Evolutionary conservation across 2,888 invertebrate genomes (phyloP).

Genomic region (Halocaridina rubra): DNA sequence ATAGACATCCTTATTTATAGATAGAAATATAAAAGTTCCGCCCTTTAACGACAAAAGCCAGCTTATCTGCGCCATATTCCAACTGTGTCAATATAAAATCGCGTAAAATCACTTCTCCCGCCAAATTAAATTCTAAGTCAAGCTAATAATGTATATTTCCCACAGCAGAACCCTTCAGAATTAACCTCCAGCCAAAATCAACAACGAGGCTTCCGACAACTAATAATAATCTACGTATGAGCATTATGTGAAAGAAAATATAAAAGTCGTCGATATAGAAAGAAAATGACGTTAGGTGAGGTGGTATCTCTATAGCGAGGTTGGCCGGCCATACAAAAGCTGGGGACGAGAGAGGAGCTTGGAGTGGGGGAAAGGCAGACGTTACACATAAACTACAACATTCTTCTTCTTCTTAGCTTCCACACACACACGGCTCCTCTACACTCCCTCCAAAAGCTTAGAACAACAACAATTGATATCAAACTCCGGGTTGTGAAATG

Average conservation of each 20-base stretch:
- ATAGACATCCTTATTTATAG: too few species aligned
- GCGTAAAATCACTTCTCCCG: slow-evolving; percentile 61
- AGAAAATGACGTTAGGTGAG: slow-evolving; percentile 23
- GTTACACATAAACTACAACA: slow-evolving; percentile 62
- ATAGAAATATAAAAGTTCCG: too few species aligned
- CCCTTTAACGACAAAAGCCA: too few species aligned
- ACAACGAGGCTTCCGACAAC: too few species aligned
- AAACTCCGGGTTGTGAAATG: too few species aligned
- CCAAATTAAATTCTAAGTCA: slow-evolving; percentile 62
- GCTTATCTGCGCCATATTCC: background rate
- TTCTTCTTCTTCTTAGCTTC: slow-evolving; percentile 62
- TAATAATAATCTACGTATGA: too few species aligned
- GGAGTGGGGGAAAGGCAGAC: slow-evolving; percentile 60
- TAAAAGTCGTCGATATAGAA: too few species aligned
- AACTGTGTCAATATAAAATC: slow-evolving; percentile 36
- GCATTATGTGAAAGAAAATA: too few species aligned
- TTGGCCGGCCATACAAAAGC: slow-evolving; percentile 42
- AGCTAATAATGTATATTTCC: slow-evolving; percentile 60
- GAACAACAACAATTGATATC: slow-evolving; percentile 60
- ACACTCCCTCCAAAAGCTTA: slow-evolving; percentile 59
- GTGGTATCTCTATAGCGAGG: slow-evolving; percentile 51
- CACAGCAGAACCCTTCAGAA: slow-evolving; percentile 14
- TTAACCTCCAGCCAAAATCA: too few species aligned
- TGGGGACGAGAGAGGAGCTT: slow-evolving; percentile 58
- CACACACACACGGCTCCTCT: slow-evolving; percentile 58